Evolutionary conservation across 2,113 vertebrate species (phyloP).

Genomic region (Rhea pennata): DNA sequence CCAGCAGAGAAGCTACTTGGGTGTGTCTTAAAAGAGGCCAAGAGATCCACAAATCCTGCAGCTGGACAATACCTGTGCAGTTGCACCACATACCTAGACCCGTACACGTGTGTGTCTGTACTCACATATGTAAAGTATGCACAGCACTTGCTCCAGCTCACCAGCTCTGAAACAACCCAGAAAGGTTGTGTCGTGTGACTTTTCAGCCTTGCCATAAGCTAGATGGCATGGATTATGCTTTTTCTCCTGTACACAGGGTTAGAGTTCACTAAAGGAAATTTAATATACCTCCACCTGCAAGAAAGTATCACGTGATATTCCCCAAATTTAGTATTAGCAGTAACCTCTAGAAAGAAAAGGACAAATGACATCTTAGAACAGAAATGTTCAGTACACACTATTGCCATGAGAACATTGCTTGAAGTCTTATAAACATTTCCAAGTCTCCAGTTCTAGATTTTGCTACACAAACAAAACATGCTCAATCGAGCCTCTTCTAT

Average conservation of each 20-base stretch:
- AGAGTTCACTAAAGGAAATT: not conserved
- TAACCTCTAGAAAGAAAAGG: not conserved
- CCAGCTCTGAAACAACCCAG: not conserved
- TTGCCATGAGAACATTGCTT: not conserved
- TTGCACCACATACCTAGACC: not conserved
- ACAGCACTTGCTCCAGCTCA: not conserved
- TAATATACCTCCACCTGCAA: not conserved
- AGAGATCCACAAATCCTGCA: not conserved
- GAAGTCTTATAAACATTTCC: not conserved
- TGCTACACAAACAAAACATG: not conserved
- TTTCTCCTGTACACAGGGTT: not conserved
- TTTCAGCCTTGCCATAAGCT: not conserved
- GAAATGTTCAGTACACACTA: not conserved
- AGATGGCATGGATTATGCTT: not conserved
- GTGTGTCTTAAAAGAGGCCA: not conserved
- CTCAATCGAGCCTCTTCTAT: not conserved
- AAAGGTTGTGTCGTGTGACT: not conserved
- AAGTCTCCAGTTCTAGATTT: not conserved
- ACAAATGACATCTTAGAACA: not conserved
- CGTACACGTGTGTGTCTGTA: not conserved
- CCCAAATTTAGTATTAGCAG: not conserved
- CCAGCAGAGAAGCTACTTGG: not conserved
- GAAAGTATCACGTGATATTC: not conserved
- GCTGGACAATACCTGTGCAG: not conserved
- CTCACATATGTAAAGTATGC: accelerated